These are phyloP conservation scores for Glossophaga mutica DNA, from an alignment of 2,797 vertebrate species.

Conservation along the genomic window DNA sequence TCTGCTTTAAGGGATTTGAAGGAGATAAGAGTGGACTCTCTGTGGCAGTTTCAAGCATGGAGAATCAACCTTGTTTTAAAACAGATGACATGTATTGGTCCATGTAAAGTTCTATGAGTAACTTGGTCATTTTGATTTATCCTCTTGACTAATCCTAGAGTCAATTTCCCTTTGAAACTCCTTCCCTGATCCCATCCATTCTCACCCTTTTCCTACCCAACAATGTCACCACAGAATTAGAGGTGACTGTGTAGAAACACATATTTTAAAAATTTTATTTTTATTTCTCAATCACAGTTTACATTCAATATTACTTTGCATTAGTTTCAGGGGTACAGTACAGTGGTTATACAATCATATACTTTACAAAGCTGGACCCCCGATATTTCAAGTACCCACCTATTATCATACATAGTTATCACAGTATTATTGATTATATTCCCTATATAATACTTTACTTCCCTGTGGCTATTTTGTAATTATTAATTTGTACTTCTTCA, in stretches of 20 bases:
- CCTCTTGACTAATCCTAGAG: background rate
- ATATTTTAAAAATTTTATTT: background rate
- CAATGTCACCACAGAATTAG: background rate
- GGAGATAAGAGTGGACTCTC: background rate
- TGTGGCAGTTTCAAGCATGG: background rate
- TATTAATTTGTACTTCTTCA: background rate
- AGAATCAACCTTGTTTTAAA: background rate
- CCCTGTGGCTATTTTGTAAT: background rate
- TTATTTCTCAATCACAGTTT: background rate
- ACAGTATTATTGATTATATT: background rate
- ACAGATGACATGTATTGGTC: background rate
- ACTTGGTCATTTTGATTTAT: background rate
- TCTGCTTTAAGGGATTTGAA: background rate
- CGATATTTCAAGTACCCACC: background rate
- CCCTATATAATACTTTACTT: background rate
- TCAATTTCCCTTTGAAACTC: background rate
- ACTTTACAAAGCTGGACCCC: background rate
- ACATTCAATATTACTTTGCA: background rate
- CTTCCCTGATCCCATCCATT: background rate
- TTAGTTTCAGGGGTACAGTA: background rate
- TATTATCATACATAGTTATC: background rate
- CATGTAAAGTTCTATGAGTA: background rate
- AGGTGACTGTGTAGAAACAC: background rate
- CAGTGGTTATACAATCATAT: background rate
- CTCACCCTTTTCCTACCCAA: background rate